Evolutionary conservation across 1,140 invertebrate genomes (phyloP), one percentile per base, ranked within the genome.

Genomic region (Holotrichia oblita): DNA sequence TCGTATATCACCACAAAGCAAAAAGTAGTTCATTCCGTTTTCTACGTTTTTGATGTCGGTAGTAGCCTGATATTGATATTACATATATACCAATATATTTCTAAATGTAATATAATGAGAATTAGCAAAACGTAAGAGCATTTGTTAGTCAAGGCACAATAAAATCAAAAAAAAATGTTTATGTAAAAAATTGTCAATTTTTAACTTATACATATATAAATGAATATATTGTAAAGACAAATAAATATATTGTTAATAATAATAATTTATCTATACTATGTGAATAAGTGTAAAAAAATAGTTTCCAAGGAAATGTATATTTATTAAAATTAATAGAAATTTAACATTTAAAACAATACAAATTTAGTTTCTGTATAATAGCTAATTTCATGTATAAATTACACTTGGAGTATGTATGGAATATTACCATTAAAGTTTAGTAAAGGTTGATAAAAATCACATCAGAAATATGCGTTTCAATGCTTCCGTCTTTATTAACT

Each of bases 131-230:
- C 34, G 24, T 76, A 59, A 55, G 64, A 73, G 78, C 78, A 79
- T 73, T 79, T 76, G 78, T 79, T 79, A 79, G 78, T 75, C 78
- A 79, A 79, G 78, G 78, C 78, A 79, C 78, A 75, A 79, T 7
- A 41, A 75, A 75, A 41, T 12, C 8, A 22, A 75, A 75, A 40
- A 48, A 20, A 48, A 24, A 48, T 2, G 9, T 42, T 12, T 42
- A 48, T 75, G 42, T 48, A 75, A 42, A 75, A 48, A 42, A n/a
- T 48, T 42, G 73, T 48, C 40, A 42, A 75, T 41, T 75, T 75
- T 75, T 75, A 41, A 75, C 17, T 20, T 75, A 40, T 20, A 75
- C 22, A 75, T 20, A 75, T 40, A 41, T 24, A 41, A 14, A 44
- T 74, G 22, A 14, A 75, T 42, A 75, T 17, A 75, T 41, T 75